phyloP scores from a whole-genome alignment of 2,797 vertebrate species.

The Siniperca undulata region DNA sequence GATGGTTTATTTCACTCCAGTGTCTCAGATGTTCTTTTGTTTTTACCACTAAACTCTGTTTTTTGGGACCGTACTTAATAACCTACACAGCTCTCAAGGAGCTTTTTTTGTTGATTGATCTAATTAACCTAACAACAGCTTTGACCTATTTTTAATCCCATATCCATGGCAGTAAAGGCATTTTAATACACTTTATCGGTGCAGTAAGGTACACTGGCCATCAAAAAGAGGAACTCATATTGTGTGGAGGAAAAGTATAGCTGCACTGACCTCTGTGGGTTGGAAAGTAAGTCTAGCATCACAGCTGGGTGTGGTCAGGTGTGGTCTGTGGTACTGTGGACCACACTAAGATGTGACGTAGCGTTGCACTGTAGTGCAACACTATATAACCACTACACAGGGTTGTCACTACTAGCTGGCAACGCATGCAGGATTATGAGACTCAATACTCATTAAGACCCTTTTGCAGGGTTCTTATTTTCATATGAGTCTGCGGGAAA shows the following conservation, averaged over 20 bases:
- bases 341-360: neutral
- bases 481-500: neutral
- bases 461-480: neutral
- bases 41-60: neutral
- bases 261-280: neutral
- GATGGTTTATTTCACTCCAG: neutral
- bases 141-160: neutral
- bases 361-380: too few species aligned
- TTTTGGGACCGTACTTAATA: accelerated
- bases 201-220: neutral
- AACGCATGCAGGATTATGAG: neutral
- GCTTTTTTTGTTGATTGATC: neutral
- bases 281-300: neutral
- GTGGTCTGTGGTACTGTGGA: neutral
- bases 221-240: neutral
- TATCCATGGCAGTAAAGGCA: accelerated
- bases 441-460: neutral
- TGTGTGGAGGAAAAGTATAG: neutral
- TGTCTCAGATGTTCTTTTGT: neutral
- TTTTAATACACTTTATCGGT: neutral
- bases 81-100: neutral
- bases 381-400: neutral
- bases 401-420: neutral
- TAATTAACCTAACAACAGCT: neutral
- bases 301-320: neutral